These are phyloP conservation scores for Rhamnusium bicolor DNA, from an alignment of 2,888 invertebrate species.

Conservation along the genomic window DNA sequence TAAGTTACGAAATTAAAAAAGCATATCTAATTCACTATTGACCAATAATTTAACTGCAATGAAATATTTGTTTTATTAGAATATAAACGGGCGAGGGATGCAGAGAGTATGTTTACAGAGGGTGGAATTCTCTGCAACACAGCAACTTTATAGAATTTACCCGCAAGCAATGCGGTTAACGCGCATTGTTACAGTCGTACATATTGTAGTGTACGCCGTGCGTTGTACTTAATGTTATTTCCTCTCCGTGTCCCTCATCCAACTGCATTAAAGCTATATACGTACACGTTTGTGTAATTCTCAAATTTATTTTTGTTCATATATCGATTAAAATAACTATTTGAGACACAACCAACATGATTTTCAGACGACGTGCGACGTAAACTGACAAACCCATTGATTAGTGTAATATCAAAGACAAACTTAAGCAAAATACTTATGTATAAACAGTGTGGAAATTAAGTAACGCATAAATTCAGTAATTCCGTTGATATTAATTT, in stretches of 20 bases:
- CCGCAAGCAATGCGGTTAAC: constrained; percentile 69
- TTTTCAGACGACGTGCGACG: too few species aligned
- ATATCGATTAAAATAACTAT: too few species aligned
- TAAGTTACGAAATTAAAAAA: too few species aligned
- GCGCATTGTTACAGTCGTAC: constrained; percentile 66
- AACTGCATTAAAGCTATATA: background rate
- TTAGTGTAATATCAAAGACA: too few species aligned
- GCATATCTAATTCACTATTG: background rate
- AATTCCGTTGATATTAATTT: too few species aligned
- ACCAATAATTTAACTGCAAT: constrained; percentile 30
- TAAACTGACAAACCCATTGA: too few species aligned
- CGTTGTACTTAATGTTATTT: constrained; percentile 8
- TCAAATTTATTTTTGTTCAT: too few species aligned
- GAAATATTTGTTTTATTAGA: constrained; percentile 42
- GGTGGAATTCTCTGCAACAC: constrained; percentile 59
- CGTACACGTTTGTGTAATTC: background rate
- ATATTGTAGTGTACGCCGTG: constrained; percentile 30
- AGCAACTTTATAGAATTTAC: constrained; percentile 63
- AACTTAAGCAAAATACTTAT: too few species aligned
- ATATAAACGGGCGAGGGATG: constrained; percentile 44
- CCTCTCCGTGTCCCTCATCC: background rate
- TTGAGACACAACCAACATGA: too few species aligned
- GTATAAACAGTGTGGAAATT: too few species aligned
- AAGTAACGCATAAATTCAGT: too few species aligned
- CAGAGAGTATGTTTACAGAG: constrained; percentile 57